Evolutionary conservation across 2,113 vertebrate species (phyloP).

Genomic region (Antigone vipio): DNA sequence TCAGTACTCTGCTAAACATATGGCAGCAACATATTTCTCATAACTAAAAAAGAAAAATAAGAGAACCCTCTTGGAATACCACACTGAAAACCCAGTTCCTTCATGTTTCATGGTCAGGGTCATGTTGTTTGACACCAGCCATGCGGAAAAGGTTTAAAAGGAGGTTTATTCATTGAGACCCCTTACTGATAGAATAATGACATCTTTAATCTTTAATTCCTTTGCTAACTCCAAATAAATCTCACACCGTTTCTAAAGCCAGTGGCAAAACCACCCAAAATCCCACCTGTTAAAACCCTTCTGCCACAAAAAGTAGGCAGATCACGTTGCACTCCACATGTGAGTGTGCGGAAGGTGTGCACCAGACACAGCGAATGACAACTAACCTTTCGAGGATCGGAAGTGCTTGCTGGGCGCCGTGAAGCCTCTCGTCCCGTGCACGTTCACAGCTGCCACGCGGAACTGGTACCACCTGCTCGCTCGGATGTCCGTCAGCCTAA

Average conservation of each 20-base stretch:
- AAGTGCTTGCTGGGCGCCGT: slow-evolving; percentile 97
- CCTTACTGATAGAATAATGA: background rate
- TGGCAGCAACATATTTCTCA: background rate
- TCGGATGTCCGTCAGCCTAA: slow-evolving; percentile 83
- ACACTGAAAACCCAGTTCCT: background rate
- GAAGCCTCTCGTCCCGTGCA: slow-evolving; percentile 94
- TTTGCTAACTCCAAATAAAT: background rate
- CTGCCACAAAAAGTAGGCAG: background rate
- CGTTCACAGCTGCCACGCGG: slow-evolving; percentile 91
- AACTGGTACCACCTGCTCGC: slow-evolving; percentile 97
- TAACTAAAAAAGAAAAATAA: background rate
- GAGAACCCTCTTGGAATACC: background rate
- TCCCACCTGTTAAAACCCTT: slow-evolving; percentile 27
- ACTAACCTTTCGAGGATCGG: slow-evolving; percentile 90
- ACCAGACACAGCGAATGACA: background rate
- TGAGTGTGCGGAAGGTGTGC: background rate
- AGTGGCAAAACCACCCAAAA: background rate
- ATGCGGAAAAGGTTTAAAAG: background rate
- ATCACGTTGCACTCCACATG: background rate
- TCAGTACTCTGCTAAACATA: background rate
- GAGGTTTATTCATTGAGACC: background rate
- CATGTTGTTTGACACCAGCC: background rate
- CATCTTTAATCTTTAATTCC: background rate
- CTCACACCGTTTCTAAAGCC: background rate
- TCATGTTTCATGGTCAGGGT: background rate